Evolutionary conservation across 2,797 vertebrate species (phyloP), one percentile per base, ranked within the genome.

Genomic region (Phaenicophaeus curvirostris): DNA sequence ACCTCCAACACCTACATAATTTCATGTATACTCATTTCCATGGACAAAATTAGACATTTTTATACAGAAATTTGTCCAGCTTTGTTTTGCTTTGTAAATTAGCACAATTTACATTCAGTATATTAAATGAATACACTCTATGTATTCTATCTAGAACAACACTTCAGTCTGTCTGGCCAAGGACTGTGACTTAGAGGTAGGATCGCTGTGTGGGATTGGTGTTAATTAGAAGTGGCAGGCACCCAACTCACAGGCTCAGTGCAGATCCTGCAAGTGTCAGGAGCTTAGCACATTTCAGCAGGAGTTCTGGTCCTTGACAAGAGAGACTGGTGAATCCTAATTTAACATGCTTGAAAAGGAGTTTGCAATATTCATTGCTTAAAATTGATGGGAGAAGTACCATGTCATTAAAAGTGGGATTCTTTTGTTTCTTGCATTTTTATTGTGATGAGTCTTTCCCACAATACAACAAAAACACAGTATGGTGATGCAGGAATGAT

Each of bases 181-280:
- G 41, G 62, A 87, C 59, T 11, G 2, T 82, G 72, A 75, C 73
- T 90, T 87, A 54, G 41, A 79, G 20, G 15, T 21, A 41, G 31
- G 33, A 73, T 89, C 21, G 42, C 39, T 37, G 31, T 9, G 7
- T 46, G 84, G 79, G 63, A 83, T 8, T 88, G 85, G 67, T 50
- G 23, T 48, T 96, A 93, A 93, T 92, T 82, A 63, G 39, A 65
- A 82, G 63, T 88, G 89, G 88, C 94, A 96, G 35, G 20, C 68
- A 65, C 91, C 35, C 87, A 78, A 31, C 25, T 50, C 14, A 46
- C 58, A 35, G 65, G 50, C 82, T 96, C 15, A 0, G 66, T 0
- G 2, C 46, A 58, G 71, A 86, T 37, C 58, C 37, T 89, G 79
- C 71, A 73, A 73, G 63, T 80, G 89, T 93, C 94, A 87, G 65